Conservation (phyloP, 2,113 vertebrate species). For the Rhineura floridana region DNA sequence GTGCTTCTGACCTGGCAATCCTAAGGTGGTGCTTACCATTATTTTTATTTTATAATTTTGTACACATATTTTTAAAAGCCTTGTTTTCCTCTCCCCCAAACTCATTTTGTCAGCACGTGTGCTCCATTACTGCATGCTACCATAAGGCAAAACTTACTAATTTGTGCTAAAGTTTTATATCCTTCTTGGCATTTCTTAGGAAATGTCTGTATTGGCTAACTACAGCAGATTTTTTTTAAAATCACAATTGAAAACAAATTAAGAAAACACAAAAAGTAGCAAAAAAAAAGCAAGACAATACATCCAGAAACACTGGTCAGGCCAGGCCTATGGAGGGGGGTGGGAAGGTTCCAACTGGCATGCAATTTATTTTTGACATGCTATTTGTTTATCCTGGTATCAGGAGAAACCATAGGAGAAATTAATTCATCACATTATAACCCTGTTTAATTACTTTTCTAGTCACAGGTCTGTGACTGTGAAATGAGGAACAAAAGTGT, state of each 20-base stretch:
- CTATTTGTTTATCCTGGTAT: background rate
- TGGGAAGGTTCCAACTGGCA: background rate
- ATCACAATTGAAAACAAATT: background rate
- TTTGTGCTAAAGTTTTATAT: background rate
- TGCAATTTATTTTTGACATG: background rate
- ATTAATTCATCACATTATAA: background rate
- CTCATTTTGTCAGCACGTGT: background rate
- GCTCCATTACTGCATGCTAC: background rate
- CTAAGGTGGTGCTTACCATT: background rate
- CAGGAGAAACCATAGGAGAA: background rate
- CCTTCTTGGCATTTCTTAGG: background rate
- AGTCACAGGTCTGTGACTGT: background rate
- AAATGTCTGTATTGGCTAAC: background rate
- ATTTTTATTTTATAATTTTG: background rate
- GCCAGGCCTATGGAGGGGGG: too few relatives aligned
- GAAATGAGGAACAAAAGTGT: fast-evolving
- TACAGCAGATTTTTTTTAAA: background rate
- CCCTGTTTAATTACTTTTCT: background rate
- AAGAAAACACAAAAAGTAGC: background rate
- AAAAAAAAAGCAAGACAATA: background rate
- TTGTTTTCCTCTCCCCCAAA: background rate
- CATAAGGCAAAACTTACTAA: background rate
- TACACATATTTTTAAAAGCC: background rate
- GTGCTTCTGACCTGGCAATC: too few relatives aligned
- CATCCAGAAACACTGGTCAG: background rate